phyloP scores from a whole-genome alignment of 2,888 invertebrate genomes.

The Cataglyphis rosenhaueri region DNA sequence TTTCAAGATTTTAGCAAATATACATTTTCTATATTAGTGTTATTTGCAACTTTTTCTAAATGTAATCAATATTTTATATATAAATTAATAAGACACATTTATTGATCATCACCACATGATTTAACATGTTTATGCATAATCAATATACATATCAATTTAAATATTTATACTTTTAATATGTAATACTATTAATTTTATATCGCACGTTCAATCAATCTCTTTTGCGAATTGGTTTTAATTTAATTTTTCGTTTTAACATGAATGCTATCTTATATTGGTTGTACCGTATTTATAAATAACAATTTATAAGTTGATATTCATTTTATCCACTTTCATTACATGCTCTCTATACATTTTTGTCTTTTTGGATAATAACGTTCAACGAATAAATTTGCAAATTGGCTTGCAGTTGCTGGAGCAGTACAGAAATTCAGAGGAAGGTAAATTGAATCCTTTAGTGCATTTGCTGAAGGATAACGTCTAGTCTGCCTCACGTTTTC shows the following conservation, averaged over 20 bases:
- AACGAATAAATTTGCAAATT: conserved; percentile 46
- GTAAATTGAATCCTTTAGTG: conserved; percentile 86
- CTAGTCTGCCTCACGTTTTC: conserved; percentile 56
- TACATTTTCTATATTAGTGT: background rate
- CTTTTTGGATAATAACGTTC: background rate
- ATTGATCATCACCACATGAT: background rate
- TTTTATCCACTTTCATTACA: background rate
- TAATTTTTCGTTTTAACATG: background rate
- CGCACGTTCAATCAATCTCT: background rate
- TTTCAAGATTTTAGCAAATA: background rate
- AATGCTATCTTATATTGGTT: background rate
- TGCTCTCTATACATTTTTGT: background rate
- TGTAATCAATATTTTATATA: background rate
- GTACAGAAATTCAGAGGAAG: conserved; percentile 87
- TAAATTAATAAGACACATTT: conserved; percentile 9
- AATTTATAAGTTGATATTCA: background rate
- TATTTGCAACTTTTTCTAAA: background rate
- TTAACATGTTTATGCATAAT: conserved; percentile 6
- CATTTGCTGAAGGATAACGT: conserved; percentile 83
- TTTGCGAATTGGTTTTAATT: background rate
- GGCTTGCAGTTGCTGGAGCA: conserved; percentile 87
- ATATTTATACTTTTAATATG: conserved; percentile 34
- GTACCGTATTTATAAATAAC: background rate
- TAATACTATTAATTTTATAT: conserved; percentile 25
- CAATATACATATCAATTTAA: background rate